Conservation (phyloP, 2,888 invertebrate species). For the Stenoptilia bipunctidactyla region DNA sequence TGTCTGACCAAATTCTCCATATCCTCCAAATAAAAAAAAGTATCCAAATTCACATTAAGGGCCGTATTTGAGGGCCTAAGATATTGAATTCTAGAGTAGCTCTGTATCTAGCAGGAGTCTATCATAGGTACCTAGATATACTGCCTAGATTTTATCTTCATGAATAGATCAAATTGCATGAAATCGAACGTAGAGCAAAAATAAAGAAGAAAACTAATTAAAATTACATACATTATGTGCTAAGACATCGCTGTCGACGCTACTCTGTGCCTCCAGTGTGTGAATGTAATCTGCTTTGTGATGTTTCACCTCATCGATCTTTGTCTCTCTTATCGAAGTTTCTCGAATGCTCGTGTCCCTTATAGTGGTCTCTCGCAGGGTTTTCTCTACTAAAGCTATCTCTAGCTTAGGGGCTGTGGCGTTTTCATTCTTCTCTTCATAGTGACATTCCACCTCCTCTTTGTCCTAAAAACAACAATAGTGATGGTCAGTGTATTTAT, state of each 20-base stretch:
- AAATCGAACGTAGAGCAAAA: no score
- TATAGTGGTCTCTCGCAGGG: conserved; percentile 34
- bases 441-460: conserved; percentile 61
- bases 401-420: conserved; percentile 36
- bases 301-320: conserved; percentile 72
- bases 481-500: no score
- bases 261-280: conserved; percentile 63
- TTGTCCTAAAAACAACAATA: conserved; percentile 35
- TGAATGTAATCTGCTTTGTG: conserved; percentile 55
- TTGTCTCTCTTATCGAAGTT: conserved; percentile 71
- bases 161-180: no score
- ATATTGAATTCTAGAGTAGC: no score
- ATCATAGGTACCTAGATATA: no score
- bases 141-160: no score
- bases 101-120: no score
- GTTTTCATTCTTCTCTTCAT: conserved; percentile 64
- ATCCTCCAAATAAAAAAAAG: no score
- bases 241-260: conserved; percentile 72
- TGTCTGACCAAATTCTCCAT: no score
- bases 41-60: no score
- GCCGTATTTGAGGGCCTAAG: no score
- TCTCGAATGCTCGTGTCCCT: conserved; percentile 21
- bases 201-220: no score
- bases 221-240: conserved; percentile 76
- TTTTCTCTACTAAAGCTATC: conserved; percentile 42